Evolutionary conservation across 2,797 vertebrate genomes (phyloP), one percentile per base, ranked within the genome.

Genomic region (Sebastes iracundus): DNA sequence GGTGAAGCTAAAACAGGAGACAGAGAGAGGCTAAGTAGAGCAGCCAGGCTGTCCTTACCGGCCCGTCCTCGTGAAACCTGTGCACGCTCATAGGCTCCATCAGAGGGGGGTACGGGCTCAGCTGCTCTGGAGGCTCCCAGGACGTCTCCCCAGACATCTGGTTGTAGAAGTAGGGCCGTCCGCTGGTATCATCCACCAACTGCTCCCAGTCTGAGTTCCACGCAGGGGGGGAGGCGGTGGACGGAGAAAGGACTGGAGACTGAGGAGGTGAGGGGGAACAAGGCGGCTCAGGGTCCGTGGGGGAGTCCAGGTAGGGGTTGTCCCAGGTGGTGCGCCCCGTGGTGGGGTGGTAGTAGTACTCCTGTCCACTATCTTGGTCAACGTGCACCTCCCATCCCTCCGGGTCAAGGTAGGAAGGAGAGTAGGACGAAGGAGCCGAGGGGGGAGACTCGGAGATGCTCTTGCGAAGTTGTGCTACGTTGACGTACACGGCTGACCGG

Each of bases 271-370:
- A 81, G 4, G 91, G 83, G 84, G 90, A 75, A 61, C 2, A 79
- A 2, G 76, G 85, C 2, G 20, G 59, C 42, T 93, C 84, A 0
- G 83, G 72, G 75, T 95, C 93, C 1, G 89, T 80, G 58, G 80
- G 85, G 59, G 80, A 75, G 75, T 92, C 81, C 25, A 96, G 20
- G 14, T 90, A 96, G 4, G 98, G 98, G 76, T 92, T 96, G 10
- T 99, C 97, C 98, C 98, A 99, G 65, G 98, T 99, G 84, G 97
- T 98, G 77, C 90, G 95, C 3, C 98, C 97, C 0, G 97, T 97
- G 75, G 87, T 71, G 0, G 96, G 94, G 88, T 99, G 97, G 88
- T 97, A 98, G 90, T 97, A 99, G 88, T 97, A 99, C 85, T 96
- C 95, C 67, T 95, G 97, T 27, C 98, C 98, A 7, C 95, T 99